Percentiles rank a stretch among this genome's conserved stretches.
Evolutionary conservation across 2,113 vertebrate species (phyloP).

Genomic region (Riparia riparia): DNA sequence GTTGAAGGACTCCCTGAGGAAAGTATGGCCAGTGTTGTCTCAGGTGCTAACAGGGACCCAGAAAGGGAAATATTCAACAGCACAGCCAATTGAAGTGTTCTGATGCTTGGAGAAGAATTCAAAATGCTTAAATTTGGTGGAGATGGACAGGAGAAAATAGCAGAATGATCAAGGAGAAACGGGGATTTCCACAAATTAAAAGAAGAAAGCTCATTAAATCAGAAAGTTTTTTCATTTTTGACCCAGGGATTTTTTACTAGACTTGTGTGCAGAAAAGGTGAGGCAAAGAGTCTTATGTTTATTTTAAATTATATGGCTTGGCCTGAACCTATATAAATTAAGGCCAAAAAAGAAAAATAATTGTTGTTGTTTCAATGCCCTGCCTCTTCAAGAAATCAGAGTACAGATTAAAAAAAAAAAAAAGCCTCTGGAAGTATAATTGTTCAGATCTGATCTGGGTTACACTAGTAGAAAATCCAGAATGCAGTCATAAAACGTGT

Average conservation of each 20-base stretch:
- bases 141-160: neutral
- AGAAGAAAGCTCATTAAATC: neutral
- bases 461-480: neutral
- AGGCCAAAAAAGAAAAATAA: neutral
- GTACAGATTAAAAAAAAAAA: neutral
- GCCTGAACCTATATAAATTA: neutral
- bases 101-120: neutral
- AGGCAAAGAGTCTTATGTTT: neutral
- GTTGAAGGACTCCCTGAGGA: neutral
- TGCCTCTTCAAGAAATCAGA: neutral
- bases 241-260: neutral
- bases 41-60: fast-evolving
- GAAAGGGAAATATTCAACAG: neutral
- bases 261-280: neutral
- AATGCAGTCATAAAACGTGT: neutral
- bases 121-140: neutral
- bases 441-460: neutral
- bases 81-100: neutral
- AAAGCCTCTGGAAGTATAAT: neutral
- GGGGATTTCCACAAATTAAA: neutral
- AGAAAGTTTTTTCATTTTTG: neutral
- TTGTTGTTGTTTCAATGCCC: neutral
- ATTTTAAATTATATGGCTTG: neutral
- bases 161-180: neutral
- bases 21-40: neutral